phyloP scores from a whole-genome alignment of 2,113 vertebrate genomes.

The Pseudorhombus dupliciocellatus region DNA sequence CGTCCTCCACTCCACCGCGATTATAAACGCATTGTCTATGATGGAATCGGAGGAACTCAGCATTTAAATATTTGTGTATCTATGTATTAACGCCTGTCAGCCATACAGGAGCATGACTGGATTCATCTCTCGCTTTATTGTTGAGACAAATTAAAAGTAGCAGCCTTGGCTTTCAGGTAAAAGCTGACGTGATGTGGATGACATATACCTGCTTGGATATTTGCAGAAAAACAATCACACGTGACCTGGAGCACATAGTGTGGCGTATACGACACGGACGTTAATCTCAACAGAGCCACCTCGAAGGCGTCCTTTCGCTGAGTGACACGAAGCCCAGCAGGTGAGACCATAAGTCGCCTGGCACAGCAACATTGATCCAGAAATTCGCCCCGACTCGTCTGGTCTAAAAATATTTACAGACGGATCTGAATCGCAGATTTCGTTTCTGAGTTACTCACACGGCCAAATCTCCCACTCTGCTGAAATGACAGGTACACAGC shows the following conservation, averaged over 20 bases:
- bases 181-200: constrained; percentile 18
- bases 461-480: too few relatives aligned
- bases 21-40: not conserved
- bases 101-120: not conserved
- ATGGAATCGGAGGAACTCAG: not conserved
- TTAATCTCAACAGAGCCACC: constrained; percentile 22
- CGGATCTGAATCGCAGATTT: not conserved
- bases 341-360: not conserved
- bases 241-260: constrained; percentile 26
- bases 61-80: not conserved
- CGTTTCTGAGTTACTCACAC: not conserved
- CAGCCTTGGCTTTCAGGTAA: not conserved
- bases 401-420: too few relatives aligned
- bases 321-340: constrained; percentile 12
- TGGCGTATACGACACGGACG: constrained; percentile 6
- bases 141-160: constrained; percentile 7
- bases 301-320: not conserved
- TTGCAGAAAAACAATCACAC: constrained; percentile 12
- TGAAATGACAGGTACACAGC: too few relatives aligned
- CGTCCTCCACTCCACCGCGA: too few relatives aligned
- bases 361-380: not conserved
- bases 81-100: not conserved
- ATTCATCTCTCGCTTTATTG: not conserved
- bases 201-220: constrained; percentile 20
- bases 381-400: not conserved